Conservation (phyloP, 2,113 vertebrate genomes). For the Climacteris rufus region DNA sequence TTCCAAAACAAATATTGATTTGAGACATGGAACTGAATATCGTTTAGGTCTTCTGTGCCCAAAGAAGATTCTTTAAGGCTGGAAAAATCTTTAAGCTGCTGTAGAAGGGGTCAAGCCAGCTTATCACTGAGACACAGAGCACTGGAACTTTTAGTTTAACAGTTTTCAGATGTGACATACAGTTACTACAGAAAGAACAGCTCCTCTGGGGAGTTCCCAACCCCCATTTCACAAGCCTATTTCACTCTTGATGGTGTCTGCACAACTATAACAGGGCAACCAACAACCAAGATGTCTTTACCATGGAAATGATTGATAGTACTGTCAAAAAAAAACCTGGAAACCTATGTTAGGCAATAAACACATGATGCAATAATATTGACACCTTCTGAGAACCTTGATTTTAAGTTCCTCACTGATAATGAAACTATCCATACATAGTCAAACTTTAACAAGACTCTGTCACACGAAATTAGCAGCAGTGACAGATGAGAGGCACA, state of each 20-base stretch:
- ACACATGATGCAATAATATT: neutral
- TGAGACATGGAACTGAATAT: rapidly evolving
- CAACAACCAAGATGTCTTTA: neutral
- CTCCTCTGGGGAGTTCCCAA: neutral
- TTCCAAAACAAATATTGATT: neutral
- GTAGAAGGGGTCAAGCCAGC: neutral
- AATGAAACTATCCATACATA: neutral
- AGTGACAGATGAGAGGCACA: neutral
- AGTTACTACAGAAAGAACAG: neutral
- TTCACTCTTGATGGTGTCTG: neutral
- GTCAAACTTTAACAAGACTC: neutral
- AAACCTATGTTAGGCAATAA: neutral
- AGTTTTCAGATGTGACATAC: neutral
- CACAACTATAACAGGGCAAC: rapidly evolving
- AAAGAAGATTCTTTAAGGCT: neutral
- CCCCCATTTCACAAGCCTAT: neutral
- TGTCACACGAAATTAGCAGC: neutral
- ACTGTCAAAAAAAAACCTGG: neutral
- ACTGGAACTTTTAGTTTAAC: neutral
- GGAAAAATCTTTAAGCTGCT: neutral
- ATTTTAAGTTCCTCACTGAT: neutral
- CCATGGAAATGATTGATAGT: neutral
- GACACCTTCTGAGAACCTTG: neutral
- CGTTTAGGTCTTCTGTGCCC: neutral
- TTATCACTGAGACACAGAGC: neutral